Base-by-base conservation (phyloP, 2,113 vertebrate genomes). In the Chroicocephalus ridibundus region DNA sequence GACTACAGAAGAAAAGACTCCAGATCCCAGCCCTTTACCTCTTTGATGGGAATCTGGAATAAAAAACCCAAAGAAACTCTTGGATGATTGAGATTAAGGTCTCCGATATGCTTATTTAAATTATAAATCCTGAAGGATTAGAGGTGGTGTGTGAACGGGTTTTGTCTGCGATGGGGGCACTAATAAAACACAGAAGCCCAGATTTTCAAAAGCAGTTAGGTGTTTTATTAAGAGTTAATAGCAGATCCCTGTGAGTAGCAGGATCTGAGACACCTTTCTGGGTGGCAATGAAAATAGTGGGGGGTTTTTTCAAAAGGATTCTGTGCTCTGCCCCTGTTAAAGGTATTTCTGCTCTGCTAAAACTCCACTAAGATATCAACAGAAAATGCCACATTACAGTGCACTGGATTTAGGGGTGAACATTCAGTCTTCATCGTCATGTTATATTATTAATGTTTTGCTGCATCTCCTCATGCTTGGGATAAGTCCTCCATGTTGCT, bases 91-190 rank as follows among this genome's bases (percentile, higher is more conserved):
- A 76, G 29, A 87, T 91, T 82, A 89, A 65, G 19, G 22, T 79
- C n/a, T 88, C 76, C 69, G 29, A 90, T 71, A 81, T 42, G 34
- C 6, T 90, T 92, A 75, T 90, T 97, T 93, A 62, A 83, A 81
- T 60, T 78, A 88, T 71, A 94, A 96, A 90, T 74, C 82, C 72
- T 60, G 42, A 42, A 61, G 47, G 51, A 94, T 94, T 87, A 84
- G 34, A 52, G 24, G 13, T 40, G 57, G 54, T 65, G 13, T 71
- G 38, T 78, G 69, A 91, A 84, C 3, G 5, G 65, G 21, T 17
- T 89, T 90, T 85, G 6, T 40, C 66, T 72, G 21, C 77, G 79
- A 46, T 42, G 22, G 16, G 40, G 46, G 15, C 46, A 70, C 60
- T 88, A 95, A 93, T 62, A 83, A 77, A 94, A 93, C 25, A 38